Evolutionary conservation across 2,797 vertebrate genomes (phyloP).

Genomic region (Hapalemur alaotrensis): DNA sequence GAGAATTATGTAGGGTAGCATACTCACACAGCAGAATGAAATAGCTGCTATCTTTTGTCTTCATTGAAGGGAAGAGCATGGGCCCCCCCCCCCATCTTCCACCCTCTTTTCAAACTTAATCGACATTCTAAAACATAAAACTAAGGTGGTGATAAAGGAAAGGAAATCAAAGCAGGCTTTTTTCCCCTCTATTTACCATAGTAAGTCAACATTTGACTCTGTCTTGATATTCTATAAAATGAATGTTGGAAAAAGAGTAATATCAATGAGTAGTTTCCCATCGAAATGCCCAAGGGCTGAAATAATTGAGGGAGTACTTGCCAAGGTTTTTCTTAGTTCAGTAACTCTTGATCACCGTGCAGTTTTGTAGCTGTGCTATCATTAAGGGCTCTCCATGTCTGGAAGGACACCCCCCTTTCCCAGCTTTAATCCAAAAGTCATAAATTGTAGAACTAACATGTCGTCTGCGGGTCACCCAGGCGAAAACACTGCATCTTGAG

Average conservation of each 20-base stretch:
- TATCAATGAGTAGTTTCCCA: constrained; percentile 72
- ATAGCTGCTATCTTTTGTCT: constrained; percentile 70
- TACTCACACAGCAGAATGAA: constrained; percentile 56
- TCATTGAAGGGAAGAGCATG: constrained; percentile 65
- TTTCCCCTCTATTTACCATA: constrained; percentile 72
- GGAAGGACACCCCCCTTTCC: constrained; percentile 55
- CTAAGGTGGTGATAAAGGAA: constrained; percentile 75
- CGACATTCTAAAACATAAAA: constrained; percentile 73
- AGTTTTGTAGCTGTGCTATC: constrained; percentile 69
- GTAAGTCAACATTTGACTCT: constrained; percentile 76
- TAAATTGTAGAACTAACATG: constrained; percentile 73
- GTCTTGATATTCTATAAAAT: constrained; percentile 73
- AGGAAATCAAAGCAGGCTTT: constrained; percentile 71
- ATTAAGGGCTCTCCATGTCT: constrained; percentile 73
- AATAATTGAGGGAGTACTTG: constrained; percentile 78
- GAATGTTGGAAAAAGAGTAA: constrained; percentile 74
- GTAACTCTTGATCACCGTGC: constrained; percentile 76
- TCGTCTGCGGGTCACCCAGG: constrained; percentile 62
- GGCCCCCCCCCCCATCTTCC: neutral
- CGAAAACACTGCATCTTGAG: constrained; percentile 60
- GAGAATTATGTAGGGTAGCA: constrained; percentile 39
- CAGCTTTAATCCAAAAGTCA: constrained; percentile 77
- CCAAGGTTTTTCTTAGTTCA: constrained; percentile 77
- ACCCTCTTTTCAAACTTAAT: constrained; percentile 68
- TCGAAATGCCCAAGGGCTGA: constrained; percentile 68